Evolutionary conservation across 2,797 vertebrate species (phyloP), one percentile per base, ranked within the genome.

Genomic region (Myotis daubentonii): DNA sequence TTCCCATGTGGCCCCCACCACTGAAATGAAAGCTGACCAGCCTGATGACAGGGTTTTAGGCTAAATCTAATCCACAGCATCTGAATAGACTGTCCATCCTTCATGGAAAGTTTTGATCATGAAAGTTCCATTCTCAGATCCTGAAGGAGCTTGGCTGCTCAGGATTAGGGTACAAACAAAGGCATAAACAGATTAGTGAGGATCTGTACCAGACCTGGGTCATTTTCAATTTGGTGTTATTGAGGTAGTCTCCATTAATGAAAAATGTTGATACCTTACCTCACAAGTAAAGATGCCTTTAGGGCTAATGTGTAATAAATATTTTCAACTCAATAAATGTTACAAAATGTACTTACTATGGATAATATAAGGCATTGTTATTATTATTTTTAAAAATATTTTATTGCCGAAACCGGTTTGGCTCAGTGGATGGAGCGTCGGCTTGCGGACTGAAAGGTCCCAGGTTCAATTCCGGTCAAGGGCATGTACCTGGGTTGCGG

Each of bases 281-380:
- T 79, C 66, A 79, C 30, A 87, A 79, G 23, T 86, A 75, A 94
- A 92, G 55, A 94, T 82, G 71, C 4, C n/a, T 79, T 85, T 82
- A 86, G 22, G 8, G 3, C 30, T 84, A 94, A 79, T 0, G 49
- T 38, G 36, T 51, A 94, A n/a, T 57, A 96, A 92, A 90, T 83
- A 76, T 53, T 89, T 53, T 94, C 84, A 86, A 70, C 38, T 90
- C 47, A 53, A 72, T 36, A 81, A 88, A 71, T 33, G 16, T 83
- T 82, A 96, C 41, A 51, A 17, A 78, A 94, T 92, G 5, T 62
- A 83, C 57, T 71, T 94, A 90, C 12, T 88, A 53, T 49, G 71
- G 38, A 57, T 36, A 93, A 80, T 30, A 55, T 13, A 84, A 81
- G n/a, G 65, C 20, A 88, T 41, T 84, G 68, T 71, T 75, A 71